Evolutionary conservation across 2,113 vertebrate species (phyloP).

Genomic region (Cinclus mexicanus): DNA sequence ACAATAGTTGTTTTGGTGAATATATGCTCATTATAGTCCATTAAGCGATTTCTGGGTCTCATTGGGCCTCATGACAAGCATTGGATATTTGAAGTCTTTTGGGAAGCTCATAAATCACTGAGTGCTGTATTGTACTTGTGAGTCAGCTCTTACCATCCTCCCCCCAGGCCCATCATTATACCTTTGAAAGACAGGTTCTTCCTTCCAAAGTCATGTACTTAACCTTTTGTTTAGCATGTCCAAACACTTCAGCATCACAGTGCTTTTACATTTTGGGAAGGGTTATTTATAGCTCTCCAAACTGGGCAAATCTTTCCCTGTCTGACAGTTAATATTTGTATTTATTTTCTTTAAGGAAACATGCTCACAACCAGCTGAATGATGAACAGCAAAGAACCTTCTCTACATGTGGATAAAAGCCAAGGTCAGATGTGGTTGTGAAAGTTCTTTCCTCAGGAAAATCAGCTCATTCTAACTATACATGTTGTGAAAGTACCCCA

Average conservation of each 20-base stretch:
- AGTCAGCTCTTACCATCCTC: neutral
- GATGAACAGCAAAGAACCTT: neutral
- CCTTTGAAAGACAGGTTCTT: neutral
- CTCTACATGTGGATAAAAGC: neutral
- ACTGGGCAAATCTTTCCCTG: neutral
- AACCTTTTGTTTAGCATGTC: neutral
- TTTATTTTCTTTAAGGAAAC: neutral
- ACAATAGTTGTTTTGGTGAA: neutral
- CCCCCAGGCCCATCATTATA: neutral
- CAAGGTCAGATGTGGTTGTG: neutral
- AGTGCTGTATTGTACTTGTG: neutral
- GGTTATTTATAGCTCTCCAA: neutral
- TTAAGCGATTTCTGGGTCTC: slow-evolving; percentile 27
- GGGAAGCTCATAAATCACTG: neutral
- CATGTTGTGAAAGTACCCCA: neutral
- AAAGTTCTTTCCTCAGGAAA: neutral
- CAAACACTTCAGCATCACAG: neutral
- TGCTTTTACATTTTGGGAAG: neutral
- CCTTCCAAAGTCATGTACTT: neutral
- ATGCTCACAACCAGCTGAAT: neutral
- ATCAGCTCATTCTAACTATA: neutral
- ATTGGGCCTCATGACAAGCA: neutral
- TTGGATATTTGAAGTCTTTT: neutral
- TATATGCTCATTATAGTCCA: neutral
- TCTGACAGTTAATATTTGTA: neutral